phyloP scores from a whole-genome alignment of 1,140 invertebrate genomes.

The Hyles vespertilio region DNA sequence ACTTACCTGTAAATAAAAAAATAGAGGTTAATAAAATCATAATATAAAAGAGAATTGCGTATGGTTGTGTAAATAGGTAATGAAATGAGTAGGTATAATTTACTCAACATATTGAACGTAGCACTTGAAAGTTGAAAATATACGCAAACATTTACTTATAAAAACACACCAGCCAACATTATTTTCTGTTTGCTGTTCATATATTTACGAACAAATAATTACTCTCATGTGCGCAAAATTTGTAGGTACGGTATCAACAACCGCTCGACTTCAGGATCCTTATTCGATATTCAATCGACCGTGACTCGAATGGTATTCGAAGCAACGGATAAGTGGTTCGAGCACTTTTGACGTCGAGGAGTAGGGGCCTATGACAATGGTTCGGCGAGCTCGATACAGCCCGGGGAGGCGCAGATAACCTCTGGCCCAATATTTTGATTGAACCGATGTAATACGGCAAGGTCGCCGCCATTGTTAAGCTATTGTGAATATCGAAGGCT shows the following conservation, averaged over 20 bases:
- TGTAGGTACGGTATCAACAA: conserved; percentile 12
- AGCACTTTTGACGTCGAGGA: conserved; percentile 37
- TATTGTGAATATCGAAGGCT: conserved; percentile 36
- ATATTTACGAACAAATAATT: neutral
- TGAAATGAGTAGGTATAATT: no score
- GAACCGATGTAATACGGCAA: conserved; percentile 52
- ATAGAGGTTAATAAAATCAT: no score
- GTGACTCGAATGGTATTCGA: conserved; percentile 52
- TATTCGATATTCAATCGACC: conserved; percentile 47
- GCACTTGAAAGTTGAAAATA: no score
- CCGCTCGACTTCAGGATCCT: conserved; percentile 27
- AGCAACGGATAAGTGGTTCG: conserved; percentile 32
- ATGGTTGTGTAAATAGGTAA: no score
- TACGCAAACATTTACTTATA: no score
- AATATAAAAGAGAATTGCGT: no score
- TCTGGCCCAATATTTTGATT: conserved; percentile 64
- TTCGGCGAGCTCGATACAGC: neutral
- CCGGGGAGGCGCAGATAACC: conserved; percentile 46
- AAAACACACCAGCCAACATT: no score
- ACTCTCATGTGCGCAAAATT: neutral
- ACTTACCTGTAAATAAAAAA: no score
- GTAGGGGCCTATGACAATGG: conserved; percentile 35
- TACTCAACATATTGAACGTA: no score
- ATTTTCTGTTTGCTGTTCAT: neutral
- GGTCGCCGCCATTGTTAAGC: conserved; percentile 44